phyloP scores from a whole-genome alignment of 2,113 vertebrate species.

The Gracilinanus agilis region DNA sequence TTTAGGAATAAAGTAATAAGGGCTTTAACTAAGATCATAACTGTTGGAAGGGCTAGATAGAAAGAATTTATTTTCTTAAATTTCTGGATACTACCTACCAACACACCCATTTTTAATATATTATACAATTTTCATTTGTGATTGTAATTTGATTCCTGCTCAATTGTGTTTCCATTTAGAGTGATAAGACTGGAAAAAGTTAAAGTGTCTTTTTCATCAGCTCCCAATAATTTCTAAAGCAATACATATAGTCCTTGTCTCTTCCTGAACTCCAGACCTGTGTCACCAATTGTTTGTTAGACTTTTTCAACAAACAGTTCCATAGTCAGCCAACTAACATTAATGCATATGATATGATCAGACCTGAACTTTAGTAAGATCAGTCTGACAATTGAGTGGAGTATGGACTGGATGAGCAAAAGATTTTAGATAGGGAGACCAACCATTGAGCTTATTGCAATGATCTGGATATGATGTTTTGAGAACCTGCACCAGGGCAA shows the following conservation, averaged over 20 bases:
- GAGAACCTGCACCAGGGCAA: neutral
- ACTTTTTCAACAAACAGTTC: neutral
- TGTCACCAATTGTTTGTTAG: neutral
- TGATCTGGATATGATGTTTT: neutral
- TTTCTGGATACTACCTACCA: neutral
- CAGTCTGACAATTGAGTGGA: neutral
- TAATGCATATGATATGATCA: neutral
- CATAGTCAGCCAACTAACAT: neutral
- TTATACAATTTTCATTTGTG: constrained; percentile 33
- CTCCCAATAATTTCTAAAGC: neutral
- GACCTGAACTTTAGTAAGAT: neutral
- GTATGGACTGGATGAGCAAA: neutral
- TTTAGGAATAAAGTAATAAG: neutral
- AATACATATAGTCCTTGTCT: neutral
- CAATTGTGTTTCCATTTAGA: neutral
- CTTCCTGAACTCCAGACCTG: neutral
- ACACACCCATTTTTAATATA: constrained; percentile 3
- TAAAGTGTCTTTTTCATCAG: neutral
- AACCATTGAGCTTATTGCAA: neutral
- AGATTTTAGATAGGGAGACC: neutral
- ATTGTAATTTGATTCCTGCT: neutral
- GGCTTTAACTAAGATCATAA: neutral
- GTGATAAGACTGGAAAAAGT: neutral
- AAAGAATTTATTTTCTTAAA: neutral
- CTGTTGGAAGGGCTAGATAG: neutral